phyloP scores from a whole-genome alignment of 2,888 invertebrate species.

The Mayetiola destructor region DNA sequence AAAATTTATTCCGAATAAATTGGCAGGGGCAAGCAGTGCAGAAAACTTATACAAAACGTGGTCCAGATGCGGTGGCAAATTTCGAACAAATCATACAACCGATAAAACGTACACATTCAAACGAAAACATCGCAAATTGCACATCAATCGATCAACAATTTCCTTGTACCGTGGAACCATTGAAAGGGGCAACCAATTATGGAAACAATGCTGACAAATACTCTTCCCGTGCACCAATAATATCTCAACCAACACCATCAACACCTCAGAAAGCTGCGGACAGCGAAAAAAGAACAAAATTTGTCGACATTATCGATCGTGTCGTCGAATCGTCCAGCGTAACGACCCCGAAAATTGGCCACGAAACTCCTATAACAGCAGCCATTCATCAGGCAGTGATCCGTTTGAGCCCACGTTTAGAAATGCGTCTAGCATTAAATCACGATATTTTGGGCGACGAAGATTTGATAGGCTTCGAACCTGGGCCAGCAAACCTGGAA shows the following conservation, averaged over 20 bases:
- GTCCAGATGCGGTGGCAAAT: slow-evolving; percentile 30
- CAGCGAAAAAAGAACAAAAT: slow-evolving; percentile 22
- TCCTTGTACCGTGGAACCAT: slow-evolving; percentile 4
- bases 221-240: slow-evolving; percentile 34
- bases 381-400: slow-evolving; percentile 17
- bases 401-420: slow-evolving; percentile 46
- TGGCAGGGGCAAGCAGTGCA: slow-evolving; percentile 37
- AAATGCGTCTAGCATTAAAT: slow-evolving; percentile 48
- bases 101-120: slow-evolving; percentile 25
- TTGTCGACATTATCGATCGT: slow-evolving; percentile 22
- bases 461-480: slow-evolving; percentile 36
- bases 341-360: slow-evolving; percentile 20
- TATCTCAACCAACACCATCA: not conserved
- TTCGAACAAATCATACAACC: slow-evolving; percentile 37
- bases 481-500: slow-evolving; percentile 29
- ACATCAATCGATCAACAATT: slow-evolving; percentile 36
- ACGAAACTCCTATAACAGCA: slow-evolving; percentile 33
- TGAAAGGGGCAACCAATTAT: slow-evolving; percentile 23
- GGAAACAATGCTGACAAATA: slow-evolving; percentile 38
- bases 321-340: slow-evolving; percentile 23
- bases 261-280: not conserved
- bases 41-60: slow-evolving; percentile 29
- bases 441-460: slow-evolving; percentile 41
- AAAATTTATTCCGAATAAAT: slow-evolving; percentile 34
- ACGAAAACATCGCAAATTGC: slow-evolving; percentile 27